Evolutionary conservation across 2,797 vertebrate genomes (phyloP).

Genomic region (Scarus forsteni): DNA sequence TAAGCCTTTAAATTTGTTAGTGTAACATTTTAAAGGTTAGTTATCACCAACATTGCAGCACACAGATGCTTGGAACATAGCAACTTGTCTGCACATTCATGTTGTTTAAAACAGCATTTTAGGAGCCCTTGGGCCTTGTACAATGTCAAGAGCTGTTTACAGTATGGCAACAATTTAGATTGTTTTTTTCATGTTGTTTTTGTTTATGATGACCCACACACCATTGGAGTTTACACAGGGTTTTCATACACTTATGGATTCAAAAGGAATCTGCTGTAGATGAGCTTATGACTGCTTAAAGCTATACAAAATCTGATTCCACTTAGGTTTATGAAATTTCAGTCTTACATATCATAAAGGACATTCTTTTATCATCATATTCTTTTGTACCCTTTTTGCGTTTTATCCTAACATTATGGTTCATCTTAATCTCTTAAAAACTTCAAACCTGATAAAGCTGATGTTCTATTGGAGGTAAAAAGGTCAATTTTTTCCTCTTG

Average conservation of each 20-base stretch:
- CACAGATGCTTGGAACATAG: neutral
- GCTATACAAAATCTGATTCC: neutral
- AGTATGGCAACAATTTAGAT: neutral
- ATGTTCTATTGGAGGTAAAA: neutral
- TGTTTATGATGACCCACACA: neutral
- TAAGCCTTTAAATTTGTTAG: too few relatives aligned
- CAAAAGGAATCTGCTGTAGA: constrained; percentile 8
- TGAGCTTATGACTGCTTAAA: constrained; percentile 9
- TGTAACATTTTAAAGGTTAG: neutral
- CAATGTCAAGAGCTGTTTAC: neutral
- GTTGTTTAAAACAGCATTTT: constrained; percentile 20
- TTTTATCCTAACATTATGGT: neutral
- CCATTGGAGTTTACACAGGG: constrained; percentile 13
- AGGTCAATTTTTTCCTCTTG: neutral
- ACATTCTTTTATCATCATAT: constrained; percentile 4
- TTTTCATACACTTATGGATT: neutral
- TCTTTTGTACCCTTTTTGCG: neutral
- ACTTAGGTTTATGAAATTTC: neutral
- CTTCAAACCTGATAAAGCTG: neutral
- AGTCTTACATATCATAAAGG: neutral
- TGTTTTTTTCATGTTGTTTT: neutral
- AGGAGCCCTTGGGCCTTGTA: neutral
- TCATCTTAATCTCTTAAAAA: constrained; percentile 5
- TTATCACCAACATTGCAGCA: neutral
- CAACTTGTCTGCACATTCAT: neutral